Evolutionary conservation across 2,113 vertebrate species (phyloP).

Genomic region (Coturnix japonica): DNA sequence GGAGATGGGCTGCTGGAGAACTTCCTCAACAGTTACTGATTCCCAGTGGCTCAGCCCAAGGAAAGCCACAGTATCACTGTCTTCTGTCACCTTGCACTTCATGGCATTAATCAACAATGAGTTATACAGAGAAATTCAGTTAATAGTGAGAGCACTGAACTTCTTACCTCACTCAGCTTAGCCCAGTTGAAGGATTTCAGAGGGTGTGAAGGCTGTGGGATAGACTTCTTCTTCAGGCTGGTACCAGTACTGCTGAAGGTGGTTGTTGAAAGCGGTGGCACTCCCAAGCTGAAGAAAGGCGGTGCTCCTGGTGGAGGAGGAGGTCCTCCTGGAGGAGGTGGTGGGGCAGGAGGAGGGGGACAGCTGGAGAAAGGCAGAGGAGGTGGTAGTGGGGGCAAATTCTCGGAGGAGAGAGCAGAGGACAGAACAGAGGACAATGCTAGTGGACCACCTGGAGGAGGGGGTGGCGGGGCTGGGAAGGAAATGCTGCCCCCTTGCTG

Average conservation of each 20-base stretch:
- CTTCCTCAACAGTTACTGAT: not conserved
- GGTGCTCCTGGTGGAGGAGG: conserved; percentile 93
- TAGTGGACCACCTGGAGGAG: conserved; percentile 84
- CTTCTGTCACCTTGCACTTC: not conserved
- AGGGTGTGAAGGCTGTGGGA: conserved; percentile 94
- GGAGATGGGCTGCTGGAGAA: not conserved
- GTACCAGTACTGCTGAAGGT: conserved; percentile 70
- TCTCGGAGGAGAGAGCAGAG: conserved; percentile 76
- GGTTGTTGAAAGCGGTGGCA: conserved; percentile 76
- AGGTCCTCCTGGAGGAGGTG: conserved; percentile 84
- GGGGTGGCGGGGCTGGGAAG: conserved; percentile 74
- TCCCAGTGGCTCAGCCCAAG: not conserved
- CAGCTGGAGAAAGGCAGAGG: conserved; percentile 84
- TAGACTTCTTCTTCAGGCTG: conserved; percentile 86
- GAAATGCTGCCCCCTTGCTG: conserved; percentile 78
- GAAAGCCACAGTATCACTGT: not conserved
- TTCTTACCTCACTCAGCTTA: conserved; percentile 93
- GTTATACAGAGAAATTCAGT: not conserved
- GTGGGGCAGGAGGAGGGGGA: conserved; percentile 85
- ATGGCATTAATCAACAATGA: not conserved
- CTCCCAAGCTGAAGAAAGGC: conserved; percentile 82
- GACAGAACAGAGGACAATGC: conserved; percentile 81
- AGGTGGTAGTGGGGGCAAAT: conserved; percentile 86
- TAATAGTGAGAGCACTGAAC: not conserved
- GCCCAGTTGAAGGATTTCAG: conserved; percentile 99